Evolutionary conservation across 2,888 invertebrate species (phyloP), one percentile per base, ranked within the genome.

Genomic region (Drosophila anomalata): DNA sequence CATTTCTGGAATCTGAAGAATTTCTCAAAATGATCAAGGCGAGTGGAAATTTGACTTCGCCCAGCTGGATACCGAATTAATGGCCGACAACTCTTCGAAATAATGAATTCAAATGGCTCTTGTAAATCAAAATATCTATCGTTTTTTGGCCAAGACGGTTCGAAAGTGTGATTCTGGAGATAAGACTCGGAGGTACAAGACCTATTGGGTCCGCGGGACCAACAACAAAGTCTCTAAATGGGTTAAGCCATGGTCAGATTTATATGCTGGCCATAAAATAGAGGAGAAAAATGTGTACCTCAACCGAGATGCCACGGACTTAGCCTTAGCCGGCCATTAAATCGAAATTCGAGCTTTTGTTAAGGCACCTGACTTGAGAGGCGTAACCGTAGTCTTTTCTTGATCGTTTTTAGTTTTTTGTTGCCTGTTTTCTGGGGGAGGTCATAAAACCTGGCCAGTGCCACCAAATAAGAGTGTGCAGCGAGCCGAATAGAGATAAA

Each of bases 391-490:
- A 52, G 54, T 57, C 51, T 69, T 72, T 71, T 53, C 42, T 44
- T 42, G 3, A 36, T 29, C 12, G 29, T 58, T 46, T 47, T 36
- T 41, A 4, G 3, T 24, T 24, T 24, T 0, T 24, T 4, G 5
- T 53, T 60, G 47, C 52, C 47, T 50, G 62, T 65, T 51, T 42
- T 42, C 41, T 67, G 62, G 66, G 56, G 67, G 83, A 81, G 88
- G 88, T 88, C 86, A 86, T 86, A 88, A 81, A 88, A 86, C 69
- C 74, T 70, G 75, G 71, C 74, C 71, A 63, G 79, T 86, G 86
- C 86, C 83, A 82, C 86, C 87, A 88, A 76, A 78, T 75, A 55
- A 75, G 69, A 65, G 31, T 63, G 60, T 68, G 77, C 75, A 69
- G 58, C 63, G 29, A 55, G 58, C 44, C 85, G 53, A 52, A 55